phyloP scores from a whole-genome alignment of 2,113 vertebrate genomes.

The Lichenostomus cassidix region DNA sequence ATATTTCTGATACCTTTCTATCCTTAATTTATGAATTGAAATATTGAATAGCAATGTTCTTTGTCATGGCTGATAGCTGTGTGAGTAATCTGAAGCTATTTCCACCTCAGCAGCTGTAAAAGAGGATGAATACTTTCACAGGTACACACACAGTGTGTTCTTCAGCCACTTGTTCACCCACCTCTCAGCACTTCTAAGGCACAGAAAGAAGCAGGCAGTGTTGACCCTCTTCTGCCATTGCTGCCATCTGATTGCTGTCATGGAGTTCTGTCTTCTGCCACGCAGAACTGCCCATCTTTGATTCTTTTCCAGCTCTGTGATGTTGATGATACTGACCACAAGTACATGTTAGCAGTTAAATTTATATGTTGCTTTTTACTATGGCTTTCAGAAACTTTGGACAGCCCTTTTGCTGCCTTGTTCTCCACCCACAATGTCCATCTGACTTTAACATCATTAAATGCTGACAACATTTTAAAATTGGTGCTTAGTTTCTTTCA shows the following conservation, averaged over 20 bases:
- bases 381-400: not conserved
- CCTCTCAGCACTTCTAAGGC: not conserved
- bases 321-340: not conserved
- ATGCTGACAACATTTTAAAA: not conserved
- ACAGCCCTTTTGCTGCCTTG: not conserved
- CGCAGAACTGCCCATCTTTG: rapidly evolving
- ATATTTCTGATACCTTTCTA: not conserved
- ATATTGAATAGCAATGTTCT: not conserved
- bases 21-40: not conserved
- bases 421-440: rapidly evolving
- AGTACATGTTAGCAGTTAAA: not conserved
- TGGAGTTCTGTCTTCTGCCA: not conserved
- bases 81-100: not conserved
- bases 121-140: not conserved
- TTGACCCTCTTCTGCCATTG: not conserved
- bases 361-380: not conserved
- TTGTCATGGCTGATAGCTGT: not conserved
- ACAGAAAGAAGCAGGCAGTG: not conserved
- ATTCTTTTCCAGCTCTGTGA: not conserved
- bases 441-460: not conserved
- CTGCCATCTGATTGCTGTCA: not conserved
- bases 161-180: not conserved
- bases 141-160: not conserved
- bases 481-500: not conserved
- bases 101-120: not conserved